A percentile compares a stretch with the other conserved stretches of the same genome.
Evolutionary conservation across 2,888 invertebrate genomes (phyloP).

Genomic region (Rugalucina vietnamica): DNA sequence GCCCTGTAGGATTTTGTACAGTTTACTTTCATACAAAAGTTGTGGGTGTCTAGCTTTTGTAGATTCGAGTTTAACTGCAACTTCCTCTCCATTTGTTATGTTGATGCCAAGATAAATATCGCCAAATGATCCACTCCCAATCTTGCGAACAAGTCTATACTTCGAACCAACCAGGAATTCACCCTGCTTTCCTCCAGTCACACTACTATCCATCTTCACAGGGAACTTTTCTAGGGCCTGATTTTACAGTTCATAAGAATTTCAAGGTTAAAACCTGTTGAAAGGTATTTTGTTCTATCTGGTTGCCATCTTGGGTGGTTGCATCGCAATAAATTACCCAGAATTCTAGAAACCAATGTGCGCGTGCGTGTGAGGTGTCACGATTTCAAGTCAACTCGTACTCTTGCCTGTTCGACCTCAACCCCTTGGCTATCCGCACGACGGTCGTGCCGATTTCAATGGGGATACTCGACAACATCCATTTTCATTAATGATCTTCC

Average conservation of each 20-base stretch:
- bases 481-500: too few relatives aligned
- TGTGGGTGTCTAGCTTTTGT: constrained; percentile 86
- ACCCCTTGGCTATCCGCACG: too few relatives aligned
- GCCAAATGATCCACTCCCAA: constrained; percentile 84
- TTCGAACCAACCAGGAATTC: constrained; percentile 83
- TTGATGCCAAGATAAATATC: constrained; percentile 84
- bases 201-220: constrained; percentile 68
- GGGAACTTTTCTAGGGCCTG: neutral
- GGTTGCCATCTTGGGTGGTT: constrained; percentile 82
- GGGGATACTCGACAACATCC: too few relatives aligned
- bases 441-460: too few relatives aligned
- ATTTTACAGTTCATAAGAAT: constrained; percentile 7
- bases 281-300: constrained; percentile 63
- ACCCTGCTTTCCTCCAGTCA: constrained; percentile 63
- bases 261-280: constrained; percentile 57
- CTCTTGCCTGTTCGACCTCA: too few relatives aligned
- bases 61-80: constrained; percentile 86
- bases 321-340: constrained; percentile 76
- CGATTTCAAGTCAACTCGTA: too few relatives aligned
- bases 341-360: constrained; percentile 56
- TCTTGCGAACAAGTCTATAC: constrained; percentile 83
- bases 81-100: constrained; percentile 84
- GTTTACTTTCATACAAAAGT: constrained; percentile 86
- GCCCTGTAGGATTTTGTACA: constrained; percentile 86
- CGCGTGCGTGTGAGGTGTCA: too few relatives aligned